Percentiles rank a stretch among this genome's conserved stretches.
These are phyloP conservation scores for Aphrophora alni DNA, from an alignment of 2,888 invertebrate species.

Conservation along the genomic window DNA sequence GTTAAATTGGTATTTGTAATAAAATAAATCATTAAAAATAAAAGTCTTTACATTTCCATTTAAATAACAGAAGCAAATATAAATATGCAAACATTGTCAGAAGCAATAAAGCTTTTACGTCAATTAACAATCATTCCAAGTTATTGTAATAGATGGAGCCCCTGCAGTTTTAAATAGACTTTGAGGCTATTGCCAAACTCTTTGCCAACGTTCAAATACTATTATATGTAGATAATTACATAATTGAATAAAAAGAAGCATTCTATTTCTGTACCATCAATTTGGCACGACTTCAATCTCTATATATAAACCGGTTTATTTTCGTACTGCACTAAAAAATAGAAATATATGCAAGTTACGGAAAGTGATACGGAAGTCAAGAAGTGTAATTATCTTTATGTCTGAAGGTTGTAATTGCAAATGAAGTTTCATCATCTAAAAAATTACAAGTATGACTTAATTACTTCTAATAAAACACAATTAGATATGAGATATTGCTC, in stretches of 20 bases:
- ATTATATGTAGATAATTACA: background rate
- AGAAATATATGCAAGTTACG: background rate
- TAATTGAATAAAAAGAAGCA: background rate
- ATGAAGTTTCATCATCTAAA: too few species aligned
- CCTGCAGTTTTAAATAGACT: background rate
- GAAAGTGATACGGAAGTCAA: background rate
- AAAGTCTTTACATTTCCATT: too few species aligned
- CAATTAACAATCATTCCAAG: background rate
- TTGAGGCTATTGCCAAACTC: background rate
- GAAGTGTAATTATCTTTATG: too few species aligned
- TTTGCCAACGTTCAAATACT: background rate
- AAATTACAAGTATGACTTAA: too few species aligned
- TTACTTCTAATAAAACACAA: too few species aligned
- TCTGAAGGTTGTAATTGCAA: too few species aligned
- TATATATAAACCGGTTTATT: background rate
- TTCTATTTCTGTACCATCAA: slow-evolving; percentile 2
- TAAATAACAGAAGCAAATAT: too few species aligned
- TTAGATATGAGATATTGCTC: too few species aligned
- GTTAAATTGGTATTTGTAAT: too few species aligned
- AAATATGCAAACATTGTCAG: background rate
- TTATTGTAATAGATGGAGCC: background rate
- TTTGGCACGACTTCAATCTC: background rate
- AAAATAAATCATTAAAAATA: too few species aligned
- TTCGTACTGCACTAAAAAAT: background rate
- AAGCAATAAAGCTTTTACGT: background rate